phyloP scores from a whole-genome alignment of 2,113 vertebrate genomes.

The Plecotus auritus region DNA sequence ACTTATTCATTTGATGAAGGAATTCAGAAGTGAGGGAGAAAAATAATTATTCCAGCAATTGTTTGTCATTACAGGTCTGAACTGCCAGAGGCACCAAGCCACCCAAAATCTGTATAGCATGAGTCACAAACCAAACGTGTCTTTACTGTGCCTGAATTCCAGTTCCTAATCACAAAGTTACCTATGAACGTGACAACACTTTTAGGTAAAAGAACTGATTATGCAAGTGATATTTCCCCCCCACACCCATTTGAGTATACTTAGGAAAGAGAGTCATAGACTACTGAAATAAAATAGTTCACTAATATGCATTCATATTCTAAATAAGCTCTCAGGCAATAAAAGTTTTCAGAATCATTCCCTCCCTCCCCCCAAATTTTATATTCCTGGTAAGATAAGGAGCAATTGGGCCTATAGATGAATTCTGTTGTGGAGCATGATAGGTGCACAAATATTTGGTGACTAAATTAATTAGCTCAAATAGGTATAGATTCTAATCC shows the following conservation, averaged over 20 bases:
- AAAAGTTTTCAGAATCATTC: not conserved
- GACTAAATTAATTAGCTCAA: not conserved
- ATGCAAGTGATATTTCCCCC: not conserved
- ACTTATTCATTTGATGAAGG: conserved; percentile 45
- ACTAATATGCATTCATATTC: not conserved
- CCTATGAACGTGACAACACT: not conserved
- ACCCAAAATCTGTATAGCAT: conserved; percentile 40
- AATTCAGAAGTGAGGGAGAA: conserved; percentile 25
- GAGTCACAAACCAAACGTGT: conserved; percentile 57
- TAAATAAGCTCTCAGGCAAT: conserved; percentile 10
- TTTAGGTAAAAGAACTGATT: conserved; percentile 24
- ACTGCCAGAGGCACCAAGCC: conserved; percentile 65
- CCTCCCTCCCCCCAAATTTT: not conserved
- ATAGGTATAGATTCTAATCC: not conserved
- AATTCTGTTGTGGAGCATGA: not conserved
- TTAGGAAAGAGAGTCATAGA: not conserved
- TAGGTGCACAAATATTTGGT: not conserved
- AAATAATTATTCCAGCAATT: conserved; percentile 57
- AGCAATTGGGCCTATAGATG: not conserved
- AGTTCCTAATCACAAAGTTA: not conserved
- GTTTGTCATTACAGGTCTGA: conserved; percentile 65
- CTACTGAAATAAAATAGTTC: not conserved
- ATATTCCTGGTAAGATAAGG: not conserved
- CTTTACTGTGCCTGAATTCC: conserved; percentile 33
- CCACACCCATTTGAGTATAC: not conserved